These are phyloP conservation scores for Hemithea aestivaria DNA, from an alignment of 2,888 invertebrate genomes.

Conservation along the genomic window DNA sequence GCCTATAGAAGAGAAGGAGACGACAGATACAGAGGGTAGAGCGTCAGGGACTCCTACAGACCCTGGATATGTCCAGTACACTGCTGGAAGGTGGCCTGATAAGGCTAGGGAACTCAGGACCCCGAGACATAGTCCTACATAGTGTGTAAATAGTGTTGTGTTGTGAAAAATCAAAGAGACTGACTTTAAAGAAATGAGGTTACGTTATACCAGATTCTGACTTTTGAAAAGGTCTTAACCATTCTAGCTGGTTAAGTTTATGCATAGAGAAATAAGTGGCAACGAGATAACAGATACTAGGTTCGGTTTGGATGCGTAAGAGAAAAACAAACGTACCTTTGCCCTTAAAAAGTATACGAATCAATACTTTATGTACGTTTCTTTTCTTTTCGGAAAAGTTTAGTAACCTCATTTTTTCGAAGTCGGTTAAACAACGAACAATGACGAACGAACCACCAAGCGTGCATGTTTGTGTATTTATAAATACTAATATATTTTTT, in stretches of 20 bases:
- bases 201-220: no score
- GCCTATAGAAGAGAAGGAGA: constrained; percentile 68
- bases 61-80: constrained; percentile 86
- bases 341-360: no score
- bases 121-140: constrained; percentile 77
- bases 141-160: constrained; percentile 9
- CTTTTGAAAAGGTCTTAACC: no score
- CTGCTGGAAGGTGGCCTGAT: constrained; percentile 83
- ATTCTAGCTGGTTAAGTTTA: no score
- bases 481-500: constrained; percentile 46
- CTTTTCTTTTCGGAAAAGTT: no score
- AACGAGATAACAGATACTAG: no score
- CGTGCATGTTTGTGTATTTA: constrained; percentile 37
- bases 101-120: constrained; percentile 72
- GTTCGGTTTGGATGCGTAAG: no score
- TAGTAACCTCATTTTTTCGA: no score
- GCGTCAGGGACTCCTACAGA: constrained; percentile 84
- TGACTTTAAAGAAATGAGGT: neutral
- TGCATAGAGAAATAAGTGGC: no score
- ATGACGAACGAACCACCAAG: constrained; percentile 40
- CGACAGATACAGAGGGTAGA: constrained; percentile 55
- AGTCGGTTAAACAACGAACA: constrained; percentile 34
- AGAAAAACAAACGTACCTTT: no score
- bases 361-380: no score
- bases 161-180: constrained; percentile 6